Evolutionary conservation across 2,888 invertebrate species (phyloP).

Genomic region (Eristalinus sepulchralis): DNA sequence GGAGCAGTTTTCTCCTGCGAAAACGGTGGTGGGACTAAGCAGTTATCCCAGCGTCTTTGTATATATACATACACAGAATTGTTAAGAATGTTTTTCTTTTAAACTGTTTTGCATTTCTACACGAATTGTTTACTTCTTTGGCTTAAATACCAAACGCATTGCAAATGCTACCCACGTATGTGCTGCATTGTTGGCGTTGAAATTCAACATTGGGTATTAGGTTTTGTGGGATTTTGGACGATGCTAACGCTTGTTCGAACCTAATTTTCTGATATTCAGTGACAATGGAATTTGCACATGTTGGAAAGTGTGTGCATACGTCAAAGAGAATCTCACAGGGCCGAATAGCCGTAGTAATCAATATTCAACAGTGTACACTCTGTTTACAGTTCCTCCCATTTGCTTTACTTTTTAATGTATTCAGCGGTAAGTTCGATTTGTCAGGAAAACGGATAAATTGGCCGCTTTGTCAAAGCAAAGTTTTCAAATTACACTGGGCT

Average conservation of each 20-base stretch:
- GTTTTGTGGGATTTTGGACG: neutral
- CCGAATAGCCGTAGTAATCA: neutral
- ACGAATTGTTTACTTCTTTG: too few relatives aligned
- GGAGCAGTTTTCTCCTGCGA: too few relatives aligned
- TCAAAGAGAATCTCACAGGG: constrained; percentile 2
- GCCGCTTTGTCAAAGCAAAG: neutral
- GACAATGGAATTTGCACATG: neutral
- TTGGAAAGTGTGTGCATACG: neutral
- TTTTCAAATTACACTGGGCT: neutral
- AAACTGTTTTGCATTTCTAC: neutral
- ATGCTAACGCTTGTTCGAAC: neutral
- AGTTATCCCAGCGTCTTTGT: too few relatives aligned
- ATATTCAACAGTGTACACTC: constrained; percentile 14
- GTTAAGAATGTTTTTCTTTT: too few relatives aligned
- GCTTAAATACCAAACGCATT: too few relatives aligned
- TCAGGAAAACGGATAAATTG: constrained; percentile 2
- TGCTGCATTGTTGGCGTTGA: neutral
- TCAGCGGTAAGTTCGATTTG: constrained; percentile 26
- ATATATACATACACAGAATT: too few relatives aligned
- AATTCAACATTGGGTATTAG: neutral
- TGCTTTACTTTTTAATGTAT: constrained; percentile 11
- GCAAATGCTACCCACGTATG: neutral
- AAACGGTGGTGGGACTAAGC: too few relatives aligned
- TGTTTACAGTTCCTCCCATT: constrained; percentile 1
- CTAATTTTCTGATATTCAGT: neutral